These are phyloP conservation scores for Sebastes jordani DNA, from an alignment of 2,797 vertebrate species.

Conservation along the genomic window DNA sequence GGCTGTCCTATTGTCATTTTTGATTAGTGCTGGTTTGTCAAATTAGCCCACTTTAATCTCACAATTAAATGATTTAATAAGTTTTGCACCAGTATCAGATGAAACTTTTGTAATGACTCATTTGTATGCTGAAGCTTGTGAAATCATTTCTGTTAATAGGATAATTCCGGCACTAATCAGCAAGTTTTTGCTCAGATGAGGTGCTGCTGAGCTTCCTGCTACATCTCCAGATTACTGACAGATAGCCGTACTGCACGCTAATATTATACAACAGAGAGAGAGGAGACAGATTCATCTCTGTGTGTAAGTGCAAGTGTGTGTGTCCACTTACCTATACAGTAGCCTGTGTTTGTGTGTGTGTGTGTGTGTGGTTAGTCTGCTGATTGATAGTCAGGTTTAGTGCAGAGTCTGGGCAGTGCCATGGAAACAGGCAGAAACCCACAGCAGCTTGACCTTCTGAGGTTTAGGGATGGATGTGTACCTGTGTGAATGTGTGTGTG, in stretches of 20 bases:
- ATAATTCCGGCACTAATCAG: constrained; percentile 71
- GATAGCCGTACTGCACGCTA: constrained; percentile 15
- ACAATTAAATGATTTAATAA: constrained; percentile 73
- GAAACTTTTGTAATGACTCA: constrained; percentile 72
- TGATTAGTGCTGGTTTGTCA: constrained; percentile 72
- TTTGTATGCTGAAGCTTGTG: constrained; percentile 68
- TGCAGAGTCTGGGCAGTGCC: constrained; percentile 41
- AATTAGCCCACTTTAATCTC: constrained; percentile 71
- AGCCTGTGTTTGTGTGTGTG: background rate
- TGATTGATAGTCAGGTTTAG: constrained; percentile 45
- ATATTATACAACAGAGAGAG: constrained; percentile 10
- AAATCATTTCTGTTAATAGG: constrained; percentile 68
- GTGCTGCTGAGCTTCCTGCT: constrained; percentile 52
- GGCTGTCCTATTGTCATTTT: constrained; percentile 69
- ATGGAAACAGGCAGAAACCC: constrained; percentile 58
- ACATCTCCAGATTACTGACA: constrained; percentile 57
- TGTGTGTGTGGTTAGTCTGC: background rate
- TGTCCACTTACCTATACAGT: background rate
- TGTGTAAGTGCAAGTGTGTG: background rate
- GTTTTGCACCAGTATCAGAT: constrained; percentile 66
- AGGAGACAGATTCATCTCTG: background rate
- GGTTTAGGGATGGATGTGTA: constrained; percentile 6
- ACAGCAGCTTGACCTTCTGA: constrained; percentile 48
- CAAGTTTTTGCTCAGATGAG: constrained; percentile 56
- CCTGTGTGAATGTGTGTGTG: background rate